Percentiles rank a stretch among this genome's conserved stretches.
phyloP scores from a whole-genome alignment of 2,113 vertebrate genomes.

The Acanthisitta chloris region DNA sequence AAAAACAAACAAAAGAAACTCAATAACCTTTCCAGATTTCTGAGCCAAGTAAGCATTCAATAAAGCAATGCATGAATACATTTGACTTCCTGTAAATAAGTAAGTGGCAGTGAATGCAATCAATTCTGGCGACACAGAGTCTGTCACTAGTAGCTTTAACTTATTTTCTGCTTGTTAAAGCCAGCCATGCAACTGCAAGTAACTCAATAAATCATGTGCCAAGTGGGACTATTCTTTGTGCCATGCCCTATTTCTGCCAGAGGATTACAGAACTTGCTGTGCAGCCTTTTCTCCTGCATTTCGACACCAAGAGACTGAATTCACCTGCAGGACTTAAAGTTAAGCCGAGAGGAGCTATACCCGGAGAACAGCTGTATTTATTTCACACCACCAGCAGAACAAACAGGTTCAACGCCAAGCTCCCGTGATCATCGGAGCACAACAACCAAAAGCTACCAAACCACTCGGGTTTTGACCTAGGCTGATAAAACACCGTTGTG shows the following conservation, averaged over 20 bases:
- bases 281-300: neutral
- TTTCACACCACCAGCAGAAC: fast-evolving
- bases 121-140: neutral
- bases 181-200: neutral
- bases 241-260: neutral
- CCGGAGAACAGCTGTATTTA: neutral
- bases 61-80: fast-evolving
- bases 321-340: neutral
- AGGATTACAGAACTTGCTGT: neutral
- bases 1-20: neutral
- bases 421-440: fast-evolving
- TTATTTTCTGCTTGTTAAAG: neutral
- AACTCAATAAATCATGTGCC: neutral
- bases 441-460: neutral
- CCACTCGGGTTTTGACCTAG: neutral
- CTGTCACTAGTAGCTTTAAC: neutral
- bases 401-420: neutral
- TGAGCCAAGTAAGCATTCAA: neutral
- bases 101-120: neutral
- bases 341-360: neutral
- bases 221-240: neutral
- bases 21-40: neutral
- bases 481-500: neutral
- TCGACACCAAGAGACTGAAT: neutral
- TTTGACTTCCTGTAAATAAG: neutral